phyloP scores from a whole-genome alignment of 2,888 invertebrate genomes.

The Drosophila yooni region DNA sequence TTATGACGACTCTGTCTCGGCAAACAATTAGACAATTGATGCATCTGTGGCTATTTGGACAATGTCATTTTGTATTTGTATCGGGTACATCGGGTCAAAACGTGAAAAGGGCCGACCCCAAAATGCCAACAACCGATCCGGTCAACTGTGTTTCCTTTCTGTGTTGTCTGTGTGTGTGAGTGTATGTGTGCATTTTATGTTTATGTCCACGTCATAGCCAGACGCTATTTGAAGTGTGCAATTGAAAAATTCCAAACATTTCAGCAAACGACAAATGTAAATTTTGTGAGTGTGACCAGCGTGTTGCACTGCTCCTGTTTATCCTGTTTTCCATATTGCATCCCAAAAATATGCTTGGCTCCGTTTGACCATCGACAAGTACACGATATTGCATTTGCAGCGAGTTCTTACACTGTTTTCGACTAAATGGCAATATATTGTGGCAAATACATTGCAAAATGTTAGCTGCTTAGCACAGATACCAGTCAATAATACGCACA shows the following conservation, averaged over 20 bases:
- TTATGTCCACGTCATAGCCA: constrained; percentile 58
- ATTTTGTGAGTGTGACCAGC: constrained; percentile 30
- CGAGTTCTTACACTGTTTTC: neutral
- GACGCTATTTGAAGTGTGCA: constrained; percentile 59
- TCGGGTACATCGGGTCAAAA: constrained; percentile 46
- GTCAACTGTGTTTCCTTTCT: constrained; percentile 15
- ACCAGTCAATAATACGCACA: neutral
- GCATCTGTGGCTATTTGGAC: constrained; percentile 63
- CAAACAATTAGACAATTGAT: constrained; percentile 79
- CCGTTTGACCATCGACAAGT: constrained; percentile 15
- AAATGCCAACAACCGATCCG: constrained; percentile 31
- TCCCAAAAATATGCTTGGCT: constrained; percentile 4
- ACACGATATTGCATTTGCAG: constrained; percentile 11
- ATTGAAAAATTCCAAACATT: constrained; percentile 49
- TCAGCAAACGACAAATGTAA: constrained; percentile 46
- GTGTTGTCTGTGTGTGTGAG: constrained; percentile 18
- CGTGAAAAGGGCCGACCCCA: constrained; percentile 68
- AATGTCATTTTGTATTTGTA: constrained; percentile 58
- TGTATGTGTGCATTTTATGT: constrained; percentile 65
- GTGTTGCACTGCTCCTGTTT: constrained; percentile 37
- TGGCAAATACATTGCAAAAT: neutral
- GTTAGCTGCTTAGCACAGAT: neutral
- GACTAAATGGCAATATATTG: constrained; percentile 3
- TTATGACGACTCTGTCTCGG: constrained; percentile 78
- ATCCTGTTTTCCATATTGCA: constrained; percentile 51